A percentile compares a stretch with the other conserved stretches of the same genome.
Conservation (phyloP, 2,113 vertebrate species). For the Arenaria interpres region DNA sequence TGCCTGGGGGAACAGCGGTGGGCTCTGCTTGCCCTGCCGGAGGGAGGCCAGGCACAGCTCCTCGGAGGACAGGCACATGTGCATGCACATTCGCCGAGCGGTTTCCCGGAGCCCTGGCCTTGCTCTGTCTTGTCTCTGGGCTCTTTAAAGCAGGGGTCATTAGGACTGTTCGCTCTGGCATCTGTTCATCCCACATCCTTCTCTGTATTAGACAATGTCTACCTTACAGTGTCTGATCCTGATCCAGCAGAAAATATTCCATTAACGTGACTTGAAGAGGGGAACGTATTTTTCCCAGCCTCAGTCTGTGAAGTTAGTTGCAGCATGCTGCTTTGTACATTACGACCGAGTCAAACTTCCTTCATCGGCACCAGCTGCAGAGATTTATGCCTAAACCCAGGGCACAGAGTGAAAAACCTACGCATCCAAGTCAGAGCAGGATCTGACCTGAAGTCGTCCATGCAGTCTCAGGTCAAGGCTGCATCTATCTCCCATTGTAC, state of each 20-base stretch:
- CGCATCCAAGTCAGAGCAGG: not conserved
- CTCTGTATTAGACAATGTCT: constrained; percentile 48
- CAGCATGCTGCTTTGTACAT: not conserved
- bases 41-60: not conserved
- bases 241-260: constrained; percentile 42
- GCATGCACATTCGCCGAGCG: not conserved
- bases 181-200: constrained; percentile 43
- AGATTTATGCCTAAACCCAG: not conserved
- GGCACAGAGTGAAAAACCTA: not conserved
- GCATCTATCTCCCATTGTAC: not conserved
- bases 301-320: not conserved
- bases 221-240: constrained; percentile 44
- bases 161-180: constrained; percentile 9
- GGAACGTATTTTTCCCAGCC: not conserved
- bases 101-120: constrained; percentile 18
- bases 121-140: constrained; percentile 58
- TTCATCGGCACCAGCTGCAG: not conserved
- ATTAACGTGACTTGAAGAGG: not conserved
- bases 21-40: not conserved
- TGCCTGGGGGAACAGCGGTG: not conserved
- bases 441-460: not conserved
- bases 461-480: not conserved
- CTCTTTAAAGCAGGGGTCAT: constrained; percentile 33
- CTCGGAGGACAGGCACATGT: not conserved
- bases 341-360: fast-evolving